Evolutionary conservation across 2,797 vertebrate species (phyloP), one percentile per base, ranked within the genome.

Genomic region (Lepidocolaptes lacrymiger): DNA sequence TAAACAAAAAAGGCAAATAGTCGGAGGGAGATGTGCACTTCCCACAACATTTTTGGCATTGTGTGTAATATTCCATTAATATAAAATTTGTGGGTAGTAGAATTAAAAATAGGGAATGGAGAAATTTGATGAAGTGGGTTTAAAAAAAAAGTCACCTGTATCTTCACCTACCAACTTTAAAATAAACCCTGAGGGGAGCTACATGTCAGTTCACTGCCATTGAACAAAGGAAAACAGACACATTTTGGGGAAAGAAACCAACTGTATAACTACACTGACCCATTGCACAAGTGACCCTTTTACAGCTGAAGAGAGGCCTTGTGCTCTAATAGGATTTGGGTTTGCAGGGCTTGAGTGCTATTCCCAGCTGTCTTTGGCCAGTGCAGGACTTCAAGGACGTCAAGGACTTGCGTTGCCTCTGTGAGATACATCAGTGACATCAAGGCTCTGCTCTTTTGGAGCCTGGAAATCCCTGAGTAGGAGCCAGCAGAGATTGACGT

Each of bases 401-500:
- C 30, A 41, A 6, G 58, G 61, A 49, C 82, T 85, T 62, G 32
- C 48, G 30, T 34, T 80, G 69, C 62, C 56, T n/a, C 66, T 83
- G 79, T 88, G 48, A 78, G 77, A 73, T 90, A 49, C 51, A 21
- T 2, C 73, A 86, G 58, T 94, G 93, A 93, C 88, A 78, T 91
- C 77, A 86, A 68, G 27, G 66, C 80, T 72, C 61, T 91, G 81
- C 85, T 85, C 44, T 89, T 83, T 43, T 3, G 3, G 85, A 74
- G 41, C 56, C 46, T 85, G 63, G 56, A 74, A 39, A 80, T 94
- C 72, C 56, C 75, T 83, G 87, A 3, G 19, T 54, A 74, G 87
- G 72, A 95, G 93, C 87, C 89, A 77, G 85, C 56, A 74, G 89
- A 64, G 91, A 89, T 5, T 91, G 87, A 83, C 6, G 14, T 66